Evolutionary conservation across 2,888 invertebrate genomes (phyloP).

Genomic region (Cybosia mesomella): DNA sequence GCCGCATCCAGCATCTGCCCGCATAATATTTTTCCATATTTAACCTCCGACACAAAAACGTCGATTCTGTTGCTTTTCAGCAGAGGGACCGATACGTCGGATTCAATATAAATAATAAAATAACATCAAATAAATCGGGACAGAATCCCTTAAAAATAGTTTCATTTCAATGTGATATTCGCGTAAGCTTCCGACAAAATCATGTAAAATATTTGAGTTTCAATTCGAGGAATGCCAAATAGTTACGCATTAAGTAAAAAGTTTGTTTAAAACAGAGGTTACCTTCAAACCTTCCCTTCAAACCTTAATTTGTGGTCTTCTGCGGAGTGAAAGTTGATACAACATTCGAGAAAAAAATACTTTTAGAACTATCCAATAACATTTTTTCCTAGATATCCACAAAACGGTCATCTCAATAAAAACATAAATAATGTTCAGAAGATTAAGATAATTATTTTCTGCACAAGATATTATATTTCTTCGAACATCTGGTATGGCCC

Average conservation of each 20-base stretch:
- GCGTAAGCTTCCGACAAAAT: too few relatives aligned
- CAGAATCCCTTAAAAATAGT: too few relatives aligned
- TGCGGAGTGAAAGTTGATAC: not conserved
- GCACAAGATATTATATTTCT: constrained; percentile 12
- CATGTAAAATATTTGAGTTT: not conserved
- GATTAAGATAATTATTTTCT: not conserved
- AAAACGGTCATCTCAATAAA: not conserved
- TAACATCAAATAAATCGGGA: too few relatives aligned
- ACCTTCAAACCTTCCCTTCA: not conserved
- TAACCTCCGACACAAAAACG: too few relatives aligned
- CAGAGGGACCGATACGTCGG: too few relatives aligned
- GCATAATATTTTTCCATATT: too few relatives aligned
- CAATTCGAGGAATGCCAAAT: not conserved
- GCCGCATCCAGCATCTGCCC: too few relatives aligned
- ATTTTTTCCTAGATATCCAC: too few relatives aligned
- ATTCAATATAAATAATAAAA: too few relatives aligned
- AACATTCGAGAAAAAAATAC: not conserved
- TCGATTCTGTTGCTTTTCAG: too few relatives aligned
- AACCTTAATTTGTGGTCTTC: not conserved
- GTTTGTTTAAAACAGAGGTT: not conserved
- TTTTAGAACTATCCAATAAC: too few relatives aligned
- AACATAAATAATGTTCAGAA: not conserved
- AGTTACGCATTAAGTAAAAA: not conserved
- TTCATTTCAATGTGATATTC: too few relatives aligned
- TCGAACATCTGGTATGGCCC: constrained; percentile 32